Evolutionary conservation across 2,888 invertebrate species (phyloP), one percentile per base, ranked within the genome.

Genomic region (Pyrgus malvae): DNA sequence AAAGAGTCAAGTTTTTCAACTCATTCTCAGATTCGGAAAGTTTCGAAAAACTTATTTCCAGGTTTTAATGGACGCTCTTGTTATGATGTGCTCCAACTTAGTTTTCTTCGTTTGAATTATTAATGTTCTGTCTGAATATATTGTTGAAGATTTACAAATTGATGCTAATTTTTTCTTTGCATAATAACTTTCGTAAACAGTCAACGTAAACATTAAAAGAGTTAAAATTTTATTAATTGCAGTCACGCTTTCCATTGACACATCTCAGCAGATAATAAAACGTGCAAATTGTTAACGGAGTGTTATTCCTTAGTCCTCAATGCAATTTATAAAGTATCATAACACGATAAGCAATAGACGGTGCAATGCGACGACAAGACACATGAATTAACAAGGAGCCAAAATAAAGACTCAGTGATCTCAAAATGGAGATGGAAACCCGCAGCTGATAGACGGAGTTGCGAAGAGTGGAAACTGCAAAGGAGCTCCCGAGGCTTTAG

Each of bases 351-450:
- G 23, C 11, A 19, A 40, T 23, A 55, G 41, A 61, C 46, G 19
- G 41, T 35, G 59, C 49, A 6, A 31, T 9, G 25, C 9, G 9
- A 42, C 27, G 48, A n/a, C n/a, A 14, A 48, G n/a, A 60, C 62
- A 59, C 50, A 65, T 68, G 70, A 66, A 78, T 72, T 78, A 72
- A 72, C 63, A 78, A 66, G 75, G 59, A 61, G 62, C 59, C 31
- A 56, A 50, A 41, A 57, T 58, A 69, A 72, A 82, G 79, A 74
- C 85, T 74, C 76, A 85, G 87, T 90, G 90, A 90, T 90, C 80
- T 89, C 83, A 67, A 90, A 90, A 82, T 90, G 90, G 90, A 75
- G 83, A 68, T 90, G 85, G 87, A 74, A 77, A 58, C 84, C 83
- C 72, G 72, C 80, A 87, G 87, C 83, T 88, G 89, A 90, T 82